Percentiles rank a stretch among this genome's conserved stretches.
phyloP scores from a whole-genome alignment of 2,113 vertebrate species.

The Seriola quinqueradiata region DNA sequence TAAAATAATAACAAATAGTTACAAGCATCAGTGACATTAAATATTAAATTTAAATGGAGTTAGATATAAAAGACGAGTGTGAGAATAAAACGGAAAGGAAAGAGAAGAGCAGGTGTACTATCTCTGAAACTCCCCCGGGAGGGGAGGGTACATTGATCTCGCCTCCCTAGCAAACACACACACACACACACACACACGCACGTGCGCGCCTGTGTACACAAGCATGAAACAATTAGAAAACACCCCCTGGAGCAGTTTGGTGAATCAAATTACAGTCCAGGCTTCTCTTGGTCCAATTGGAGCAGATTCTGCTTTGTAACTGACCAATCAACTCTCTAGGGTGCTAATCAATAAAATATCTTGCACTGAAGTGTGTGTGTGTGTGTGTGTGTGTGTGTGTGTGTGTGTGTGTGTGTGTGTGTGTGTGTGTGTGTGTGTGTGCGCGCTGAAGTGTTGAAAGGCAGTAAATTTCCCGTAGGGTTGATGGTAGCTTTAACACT shows the following conservation, averaged over 20 bases:
- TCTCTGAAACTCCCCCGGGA: conserved; percentile 37
- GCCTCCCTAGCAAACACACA: conserved; percentile 9
- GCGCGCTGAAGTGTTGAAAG: conserved; percentile 4
- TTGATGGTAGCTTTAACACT: conserved; percentile 28
- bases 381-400: neutral
- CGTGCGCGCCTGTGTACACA: conserved; percentile 6
- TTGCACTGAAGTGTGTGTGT: neutral
- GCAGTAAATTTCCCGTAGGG: conserved; percentile 31
- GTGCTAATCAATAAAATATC: conserved; percentile 34
- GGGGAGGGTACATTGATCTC: conserved; percentile 52
- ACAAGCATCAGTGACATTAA: neutral
- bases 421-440: neutral
- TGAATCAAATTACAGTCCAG: conserved; percentile 54
- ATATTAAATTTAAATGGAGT: neutral
- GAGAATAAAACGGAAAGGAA: neutral
- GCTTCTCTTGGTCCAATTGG: conserved; percentile 33
- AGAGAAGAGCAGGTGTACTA: conserved; percentile 34
- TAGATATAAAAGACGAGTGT: neutral
- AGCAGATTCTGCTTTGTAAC: conserved; percentile 18
- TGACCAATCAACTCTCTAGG: conserved; percentile 39
- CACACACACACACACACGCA: neutral
- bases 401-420: neutral
- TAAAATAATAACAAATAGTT: neutral
- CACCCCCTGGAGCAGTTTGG: conserved; percentile 41
- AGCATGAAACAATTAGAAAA: conserved; percentile 50